phyloP scores from a whole-genome alignment of 2,797 vertebrate species.

The Hybognathus amarus region DNA sequence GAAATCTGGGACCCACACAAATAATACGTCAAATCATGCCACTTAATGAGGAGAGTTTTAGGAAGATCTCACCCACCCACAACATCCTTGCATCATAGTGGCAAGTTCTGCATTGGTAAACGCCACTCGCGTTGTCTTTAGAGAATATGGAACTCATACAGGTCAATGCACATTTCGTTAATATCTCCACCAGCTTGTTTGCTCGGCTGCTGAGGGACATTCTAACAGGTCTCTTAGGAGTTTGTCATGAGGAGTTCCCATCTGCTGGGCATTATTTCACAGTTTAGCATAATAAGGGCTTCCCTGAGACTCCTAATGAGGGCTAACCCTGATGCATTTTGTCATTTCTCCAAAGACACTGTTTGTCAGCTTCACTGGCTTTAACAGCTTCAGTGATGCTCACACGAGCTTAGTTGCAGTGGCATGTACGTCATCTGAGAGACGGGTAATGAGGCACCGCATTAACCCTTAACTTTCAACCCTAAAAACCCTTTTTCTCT shows the following conservation, averaged over 20 bases:
- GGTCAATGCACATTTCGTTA: background rate
- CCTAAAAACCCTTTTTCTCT: background rate
- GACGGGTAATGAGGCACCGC: conserved; percentile 39
- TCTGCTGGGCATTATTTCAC: conserved; percentile 1
- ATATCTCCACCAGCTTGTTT: background rate
- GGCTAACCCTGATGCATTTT: conserved; percentile 41
- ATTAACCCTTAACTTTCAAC: background rate
- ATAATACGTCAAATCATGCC: background rate
- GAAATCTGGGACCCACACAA: background rate
- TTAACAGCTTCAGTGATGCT: conserved; percentile 42
- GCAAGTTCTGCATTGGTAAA: background rate
- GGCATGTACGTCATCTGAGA: conserved; percentile 50
- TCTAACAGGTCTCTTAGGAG: background rate
- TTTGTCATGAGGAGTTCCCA: conserved; percentile 21
- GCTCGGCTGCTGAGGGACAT: background rate
- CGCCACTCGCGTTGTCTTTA: background rate
- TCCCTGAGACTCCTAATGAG: conserved; percentile 26
- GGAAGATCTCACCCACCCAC: background rate
- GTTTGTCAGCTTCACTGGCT: conserved; percentile 52
- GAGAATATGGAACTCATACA: background rate
- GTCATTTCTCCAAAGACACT: conserved; percentile 50
- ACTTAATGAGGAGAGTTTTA: background rate
- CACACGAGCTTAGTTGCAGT: conserved; percentile 30
- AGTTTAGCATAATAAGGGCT: background rate
- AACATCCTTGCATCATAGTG: background rate